A percentile compares a stretch with the other conserved stretches of the same genome.
Conservation (phyloP, 2,888 invertebrate genomes). For the Latrodectus hesperus region DNA sequence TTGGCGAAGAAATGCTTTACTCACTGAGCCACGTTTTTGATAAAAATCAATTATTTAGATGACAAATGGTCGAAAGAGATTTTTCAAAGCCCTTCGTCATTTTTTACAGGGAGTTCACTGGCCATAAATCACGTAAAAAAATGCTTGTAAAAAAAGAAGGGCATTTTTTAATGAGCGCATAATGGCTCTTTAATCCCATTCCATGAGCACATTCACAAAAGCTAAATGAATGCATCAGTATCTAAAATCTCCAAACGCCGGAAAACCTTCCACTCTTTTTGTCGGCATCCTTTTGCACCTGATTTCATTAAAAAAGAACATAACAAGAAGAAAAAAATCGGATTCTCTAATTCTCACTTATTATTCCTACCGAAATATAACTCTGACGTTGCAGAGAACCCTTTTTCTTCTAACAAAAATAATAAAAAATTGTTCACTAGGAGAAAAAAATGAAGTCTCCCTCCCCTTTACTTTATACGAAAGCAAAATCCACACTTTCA, state of each 20-base stretch:
- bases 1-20: no score
- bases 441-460: neutral
- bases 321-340: neutral
- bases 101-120: neutral
- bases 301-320: neutral
- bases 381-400: neutral
- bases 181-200: neutral
- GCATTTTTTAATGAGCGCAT: neutral
- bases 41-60: neutral
- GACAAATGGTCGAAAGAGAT: neutral
- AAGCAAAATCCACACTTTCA: neutral
- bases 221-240: neutral
- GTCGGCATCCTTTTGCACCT: neutral
- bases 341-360: constrained; percentile 2
- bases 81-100: neutral
- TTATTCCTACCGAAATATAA: neutral
- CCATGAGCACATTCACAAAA: neutral
- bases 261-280: neutral
- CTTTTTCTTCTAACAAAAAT: neutral
- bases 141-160: neutral
- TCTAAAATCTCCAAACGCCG: neutral
- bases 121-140: neutral
- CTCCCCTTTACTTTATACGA: neutral
- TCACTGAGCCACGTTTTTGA: no score
- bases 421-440: neutral